A percentile compares a stretch with the other conserved stretches of the same genome.
These are phyloP conservation scores for Aphidius colemani DNA, from an alignment of 2,888 invertebrate species.

Conservation along the genomic window DNA sequence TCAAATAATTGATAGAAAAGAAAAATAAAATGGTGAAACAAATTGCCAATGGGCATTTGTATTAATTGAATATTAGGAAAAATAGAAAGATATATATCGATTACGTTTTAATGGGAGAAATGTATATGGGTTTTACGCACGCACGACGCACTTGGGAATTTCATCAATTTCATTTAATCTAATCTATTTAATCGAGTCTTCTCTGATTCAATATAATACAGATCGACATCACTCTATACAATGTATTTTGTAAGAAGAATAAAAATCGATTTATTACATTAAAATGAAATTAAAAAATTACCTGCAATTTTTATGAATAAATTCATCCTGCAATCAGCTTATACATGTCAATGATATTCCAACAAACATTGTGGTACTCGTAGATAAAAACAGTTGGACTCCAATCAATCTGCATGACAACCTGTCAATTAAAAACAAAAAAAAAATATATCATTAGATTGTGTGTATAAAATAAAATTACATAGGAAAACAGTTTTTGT, in stretches of 20 bases:
- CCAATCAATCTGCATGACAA: too few relatives aligned
- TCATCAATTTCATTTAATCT: neutral
- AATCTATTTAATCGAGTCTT: constrained; percentile 26
- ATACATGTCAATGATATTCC: too few relatives aligned
- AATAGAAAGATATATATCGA: constrained; percentile 20
- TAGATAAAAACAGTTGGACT: too few relatives aligned
- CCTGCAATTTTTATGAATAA: too few relatives aligned
- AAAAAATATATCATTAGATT: neutral
- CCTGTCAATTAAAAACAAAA: too few relatives aligned
- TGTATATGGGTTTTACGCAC: constrained; percentile 5
- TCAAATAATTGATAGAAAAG: constrained; percentile 10
- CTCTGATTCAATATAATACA: constrained; percentile 17
- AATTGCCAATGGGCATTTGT: constrained; percentile 23
- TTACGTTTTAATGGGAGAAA: constrained; percentile 18
- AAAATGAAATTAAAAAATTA: neutral
- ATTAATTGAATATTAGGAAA: constrained; percentile 22
- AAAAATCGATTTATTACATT: neutral
- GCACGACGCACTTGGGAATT: constrained; percentile 25
- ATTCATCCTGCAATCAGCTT: too few relatives aligned
- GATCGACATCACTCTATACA: neutral
- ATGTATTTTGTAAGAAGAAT: neutral
- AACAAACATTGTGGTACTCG: too few relatives aligned
- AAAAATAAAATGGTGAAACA: constrained; percentile 10
- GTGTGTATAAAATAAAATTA: too few relatives aligned
- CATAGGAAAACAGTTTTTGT: too few relatives aligned